Base-by-base conservation (phyloP, 2,888 invertebrate genomes). In the Agrotis clavis region DNA sequence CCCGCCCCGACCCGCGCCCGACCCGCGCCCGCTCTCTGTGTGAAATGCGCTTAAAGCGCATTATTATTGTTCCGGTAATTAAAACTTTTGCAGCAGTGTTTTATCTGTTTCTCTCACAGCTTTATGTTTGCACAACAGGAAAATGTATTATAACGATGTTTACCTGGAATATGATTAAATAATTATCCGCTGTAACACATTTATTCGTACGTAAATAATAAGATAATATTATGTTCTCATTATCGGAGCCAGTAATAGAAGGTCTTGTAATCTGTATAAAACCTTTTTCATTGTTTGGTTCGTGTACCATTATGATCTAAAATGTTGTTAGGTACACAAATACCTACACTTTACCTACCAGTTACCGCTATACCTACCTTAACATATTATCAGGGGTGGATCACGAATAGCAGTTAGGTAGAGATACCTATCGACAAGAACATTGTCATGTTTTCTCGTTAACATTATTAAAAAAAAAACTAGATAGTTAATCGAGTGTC, bases 401-500 rank as follows among this genome's bases (percentile, higher is more conserved):
- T 56, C 48, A 41, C 19, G 16, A 16, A 18, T 6, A 3, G 6
- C 35, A 53, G 25, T 21, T 71, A 18, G 45, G 47, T 57, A 35
- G 13, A 30, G 18, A 18, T 54, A 53, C 19, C 41, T 35, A 48
- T 50, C 14, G 5, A 47, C 11, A 16, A 25, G 47, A 30, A 41
- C 9, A 11, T 11, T 9, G 41, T 41, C 35, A 56, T 25, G 21
- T 21, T 51, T 56, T 56, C 47, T 70, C 50, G 56, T 74, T 62
- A 78, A 71, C 78, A 51, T 48, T 78, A 71, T 78, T 71, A 62
- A 11, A 48, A 62, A 62, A 53, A 77, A 48, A 70, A 45, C 77
- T 60, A 41, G 13, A 48, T 66, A 67, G 41, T 77, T 82, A 72
- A 78, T 77, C 25, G 62, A 68, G 62, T 78, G 65, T 82, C 72